Evolutionary conservation across 2,113 vertebrate genomes (phyloP).

Genomic region (Psilopsiagon aurifrons): DNA sequence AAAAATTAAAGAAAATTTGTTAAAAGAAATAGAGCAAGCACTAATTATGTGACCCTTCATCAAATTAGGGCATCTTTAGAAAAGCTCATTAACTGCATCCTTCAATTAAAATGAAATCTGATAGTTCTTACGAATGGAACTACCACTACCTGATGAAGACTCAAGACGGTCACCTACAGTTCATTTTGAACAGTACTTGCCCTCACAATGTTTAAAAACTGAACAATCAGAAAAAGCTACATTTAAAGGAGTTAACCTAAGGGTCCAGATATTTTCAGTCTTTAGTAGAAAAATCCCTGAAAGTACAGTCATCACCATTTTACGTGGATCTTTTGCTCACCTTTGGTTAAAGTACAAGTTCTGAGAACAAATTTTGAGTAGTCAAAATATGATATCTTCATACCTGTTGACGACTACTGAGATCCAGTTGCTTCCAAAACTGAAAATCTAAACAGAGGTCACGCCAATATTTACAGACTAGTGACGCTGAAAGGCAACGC

Average conservation of each 20-base stretch:
- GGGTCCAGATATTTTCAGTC: neutral
- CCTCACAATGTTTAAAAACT: neutral
- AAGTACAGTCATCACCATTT: neutral
- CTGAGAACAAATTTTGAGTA: neutral
- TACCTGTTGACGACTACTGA: conserved; percentile 97
- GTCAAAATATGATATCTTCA: neutral
- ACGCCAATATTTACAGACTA: conserved; percentile 98
- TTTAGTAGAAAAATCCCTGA: neutral
- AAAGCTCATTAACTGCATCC: fast-evolving
- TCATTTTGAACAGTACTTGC: neutral
- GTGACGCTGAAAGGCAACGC: conserved; percentile 91
- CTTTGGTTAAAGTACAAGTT: neutral
- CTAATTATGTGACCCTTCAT: neutral
- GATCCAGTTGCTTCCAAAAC: conserved; percentile 98
- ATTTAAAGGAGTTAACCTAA: neutral
- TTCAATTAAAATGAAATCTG: neutral
- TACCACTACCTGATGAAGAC: neutral
- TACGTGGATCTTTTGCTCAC: neutral
- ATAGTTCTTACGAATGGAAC: neutral
- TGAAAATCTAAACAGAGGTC: conserved; percentile 98
- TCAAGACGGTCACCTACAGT: neutral
- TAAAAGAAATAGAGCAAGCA: neutral
- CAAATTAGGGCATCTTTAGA: neutral
- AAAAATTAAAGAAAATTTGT: neutral
- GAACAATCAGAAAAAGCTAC: neutral